These are phyloP conservation scores for Parazoanthus atlanticus DNA, from an alignment of 92 coral and sea anemone genomes.

Conservation along the genomic window DNA sequence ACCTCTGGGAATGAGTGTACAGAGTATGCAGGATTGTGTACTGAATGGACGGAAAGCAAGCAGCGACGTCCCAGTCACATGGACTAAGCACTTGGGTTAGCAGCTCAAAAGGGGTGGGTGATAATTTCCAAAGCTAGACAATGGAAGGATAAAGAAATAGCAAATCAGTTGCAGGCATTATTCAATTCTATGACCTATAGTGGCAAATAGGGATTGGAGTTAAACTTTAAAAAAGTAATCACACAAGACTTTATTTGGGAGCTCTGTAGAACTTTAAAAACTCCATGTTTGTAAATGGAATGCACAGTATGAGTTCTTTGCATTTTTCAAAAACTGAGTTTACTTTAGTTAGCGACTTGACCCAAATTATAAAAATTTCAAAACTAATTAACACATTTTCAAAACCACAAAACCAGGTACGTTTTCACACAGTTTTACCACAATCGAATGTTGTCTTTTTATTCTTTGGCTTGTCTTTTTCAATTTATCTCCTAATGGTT, in stretches of 20 bases:
- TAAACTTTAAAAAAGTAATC: too few relatives aligned
- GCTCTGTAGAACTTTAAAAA: not conserved
- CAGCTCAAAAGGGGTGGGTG: conserved; percentile 88
- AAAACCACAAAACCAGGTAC: too few relatives aligned
- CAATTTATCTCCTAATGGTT: too few relatives aligned
- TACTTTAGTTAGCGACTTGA: too few relatives aligned
- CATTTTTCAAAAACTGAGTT: too few relatives aligned
- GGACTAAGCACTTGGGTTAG: conserved; percentile 85
- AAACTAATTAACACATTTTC: too few relatives aligned
- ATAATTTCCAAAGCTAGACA: conserved; percentile 80
- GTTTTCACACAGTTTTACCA: too few relatives aligned
- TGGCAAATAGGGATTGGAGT: not conserved
- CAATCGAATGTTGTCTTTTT: too few relatives aligned
- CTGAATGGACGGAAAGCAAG: conserved; percentile 91
- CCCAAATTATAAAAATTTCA: too few relatives aligned
- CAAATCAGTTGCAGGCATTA: not conserved
- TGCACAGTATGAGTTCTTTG: too few relatives aligned
- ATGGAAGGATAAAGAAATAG: conserved; percentile 8
- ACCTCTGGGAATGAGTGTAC: conserved; percentile 92
- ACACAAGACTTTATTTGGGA: not conserved
- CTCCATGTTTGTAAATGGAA: not conserved
- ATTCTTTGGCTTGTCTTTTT: too few relatives aligned
- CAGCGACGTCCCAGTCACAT: conserved; percentile 89
- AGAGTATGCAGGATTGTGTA: conserved; percentile 91
- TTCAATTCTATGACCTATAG: not conserved